Conservation (phyloP, 2,113 vertebrate species). For the Brachirus orientalis region DNA sequence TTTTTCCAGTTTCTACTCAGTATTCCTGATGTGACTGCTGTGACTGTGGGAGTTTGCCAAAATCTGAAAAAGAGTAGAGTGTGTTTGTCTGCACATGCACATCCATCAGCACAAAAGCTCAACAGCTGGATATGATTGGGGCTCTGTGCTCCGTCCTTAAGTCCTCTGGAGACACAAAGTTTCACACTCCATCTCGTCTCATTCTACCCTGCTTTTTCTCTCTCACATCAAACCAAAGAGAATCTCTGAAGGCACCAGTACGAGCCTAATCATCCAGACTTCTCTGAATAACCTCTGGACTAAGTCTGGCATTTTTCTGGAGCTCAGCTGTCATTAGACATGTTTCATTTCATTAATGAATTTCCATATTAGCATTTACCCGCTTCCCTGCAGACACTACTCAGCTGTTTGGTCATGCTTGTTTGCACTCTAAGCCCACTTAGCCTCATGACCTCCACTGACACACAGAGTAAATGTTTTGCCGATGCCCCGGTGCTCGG, state of each 20-base stretch:
- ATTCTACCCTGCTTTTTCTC: background rate
- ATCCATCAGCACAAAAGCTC: constrained; percentile 32
- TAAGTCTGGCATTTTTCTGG: background rate
- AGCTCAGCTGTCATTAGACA: background rate
- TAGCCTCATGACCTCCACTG: constrained; percentile 32
- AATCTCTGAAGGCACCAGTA: constrained; percentile 3
- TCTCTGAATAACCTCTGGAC: constrained; percentile 7
- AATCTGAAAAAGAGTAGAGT: background rate
- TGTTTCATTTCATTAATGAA: constrained; percentile 26
- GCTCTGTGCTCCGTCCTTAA: constrained; percentile 1
- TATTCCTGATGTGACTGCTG: background rate
- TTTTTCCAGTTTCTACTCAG: background rate
- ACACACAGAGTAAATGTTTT: constrained; percentile 41
- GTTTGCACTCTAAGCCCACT: constrained; percentile 53
- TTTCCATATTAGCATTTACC: constrained; percentile 20
- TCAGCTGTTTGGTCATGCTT: constrained; percentile 16
- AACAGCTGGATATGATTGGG: constrained; percentile 57
- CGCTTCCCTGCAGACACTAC: background rate
- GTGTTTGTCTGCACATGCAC: background rate
- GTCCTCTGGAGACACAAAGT: constrained; percentile 13
- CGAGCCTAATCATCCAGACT: constrained; percentile 24
- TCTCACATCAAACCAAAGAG: background rate
- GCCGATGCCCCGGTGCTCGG: constrained; percentile 11
- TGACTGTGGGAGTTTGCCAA: background rate
- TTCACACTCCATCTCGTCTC: constrained; percentile 13